A percentile compares a stretch with the other conserved stretches of the same genome.
Evolutionary conservation across 2,888 invertebrate species (phyloP).

Genomic region (Ennomos fuscantarius): DNA sequence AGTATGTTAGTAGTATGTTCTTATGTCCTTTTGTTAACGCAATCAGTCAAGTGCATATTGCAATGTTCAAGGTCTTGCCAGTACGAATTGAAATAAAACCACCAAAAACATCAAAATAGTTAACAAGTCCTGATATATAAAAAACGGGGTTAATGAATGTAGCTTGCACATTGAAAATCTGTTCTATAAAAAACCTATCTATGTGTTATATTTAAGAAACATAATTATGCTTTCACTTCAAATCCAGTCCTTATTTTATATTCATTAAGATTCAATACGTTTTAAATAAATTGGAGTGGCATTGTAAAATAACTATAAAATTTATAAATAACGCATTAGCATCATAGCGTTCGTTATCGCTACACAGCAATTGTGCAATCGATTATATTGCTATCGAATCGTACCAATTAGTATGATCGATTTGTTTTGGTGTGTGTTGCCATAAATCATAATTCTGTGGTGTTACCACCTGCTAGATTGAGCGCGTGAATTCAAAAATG

Average conservation of each 20-base stretch:
- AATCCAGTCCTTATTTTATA: too few species aligned
- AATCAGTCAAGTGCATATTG: constrained; percentile 34
- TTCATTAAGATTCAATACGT: too few species aligned
- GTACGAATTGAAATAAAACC: too few species aligned
- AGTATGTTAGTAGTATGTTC: constrained; percentile 41
- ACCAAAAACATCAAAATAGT: too few species aligned
- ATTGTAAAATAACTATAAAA: background rate
- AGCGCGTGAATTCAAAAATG: constrained; percentile 24
- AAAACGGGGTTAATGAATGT: too few species aligned
- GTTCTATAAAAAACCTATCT: too few species aligned
- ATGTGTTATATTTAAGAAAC: too few species aligned
- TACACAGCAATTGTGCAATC: constrained; percentile 52
- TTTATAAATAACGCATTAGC: constrained; percentile 16
- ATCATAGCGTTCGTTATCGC: constrained; percentile 29
- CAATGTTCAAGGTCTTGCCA: constrained; percentile 7
- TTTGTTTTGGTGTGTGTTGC: constrained; percentile 67
- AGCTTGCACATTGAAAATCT: too few species aligned
- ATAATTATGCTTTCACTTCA: too few species aligned
- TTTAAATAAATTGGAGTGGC: too few species aligned
- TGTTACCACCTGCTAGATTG: constrained; percentile 59
- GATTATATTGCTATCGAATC: constrained; percentile 47
- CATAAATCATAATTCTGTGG: constrained; percentile 67
- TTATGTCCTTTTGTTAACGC: constrained; percentile 42
- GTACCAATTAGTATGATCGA: constrained; percentile 70
- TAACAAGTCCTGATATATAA: too few species aligned